These are phyloP conservation scores for Lepus townsendii DNA, from an alignment of 2,797 vertebrate species.

Conservation along the genomic window DNA sequence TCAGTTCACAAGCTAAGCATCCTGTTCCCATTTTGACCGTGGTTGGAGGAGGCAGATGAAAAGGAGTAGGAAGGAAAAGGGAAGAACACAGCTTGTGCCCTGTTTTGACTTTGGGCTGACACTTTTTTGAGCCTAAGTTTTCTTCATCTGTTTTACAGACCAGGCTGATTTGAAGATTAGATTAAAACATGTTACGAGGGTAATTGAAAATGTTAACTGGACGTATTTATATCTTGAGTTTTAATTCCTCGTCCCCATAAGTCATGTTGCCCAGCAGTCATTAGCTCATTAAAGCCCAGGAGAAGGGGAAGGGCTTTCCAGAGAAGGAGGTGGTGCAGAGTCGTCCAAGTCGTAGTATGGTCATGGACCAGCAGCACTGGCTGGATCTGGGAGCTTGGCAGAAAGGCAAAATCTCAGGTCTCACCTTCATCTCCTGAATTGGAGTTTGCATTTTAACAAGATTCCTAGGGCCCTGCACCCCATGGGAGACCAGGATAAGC, in stretches of 20 bases:
- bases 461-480: not conserved
- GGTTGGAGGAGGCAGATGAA: not conserved
- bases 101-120: not conserved
- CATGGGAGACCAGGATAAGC: too few relatives aligned
- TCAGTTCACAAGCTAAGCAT: not conserved
- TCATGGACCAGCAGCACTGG: not conserved
- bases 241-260: not conserved
- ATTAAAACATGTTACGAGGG: not conserved
- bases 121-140: not conserved
- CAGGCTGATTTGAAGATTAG: not conserved
- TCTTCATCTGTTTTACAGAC: not conserved
- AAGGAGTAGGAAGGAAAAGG: not conserved
- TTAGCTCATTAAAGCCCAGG: not conserved
- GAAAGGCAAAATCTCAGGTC: not conserved
- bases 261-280: not conserved
- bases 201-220: not conserved
- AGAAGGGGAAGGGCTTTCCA: not conserved
- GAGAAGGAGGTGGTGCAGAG: not conserved
- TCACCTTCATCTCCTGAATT: not conserved
- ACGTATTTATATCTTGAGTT: not conserved
- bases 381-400: not conserved
- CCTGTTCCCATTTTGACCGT: not conserved
- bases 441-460: not conserved
- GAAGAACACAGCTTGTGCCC: not conserved
- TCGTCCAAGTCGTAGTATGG: not conserved